A percentile compares a stretch with the other conserved stretches of the same genome.
Evolutionary conservation across 2,113 vertebrate species (phyloP).

Genomic region (Dicerorhinus sumatrensis): DNA sequence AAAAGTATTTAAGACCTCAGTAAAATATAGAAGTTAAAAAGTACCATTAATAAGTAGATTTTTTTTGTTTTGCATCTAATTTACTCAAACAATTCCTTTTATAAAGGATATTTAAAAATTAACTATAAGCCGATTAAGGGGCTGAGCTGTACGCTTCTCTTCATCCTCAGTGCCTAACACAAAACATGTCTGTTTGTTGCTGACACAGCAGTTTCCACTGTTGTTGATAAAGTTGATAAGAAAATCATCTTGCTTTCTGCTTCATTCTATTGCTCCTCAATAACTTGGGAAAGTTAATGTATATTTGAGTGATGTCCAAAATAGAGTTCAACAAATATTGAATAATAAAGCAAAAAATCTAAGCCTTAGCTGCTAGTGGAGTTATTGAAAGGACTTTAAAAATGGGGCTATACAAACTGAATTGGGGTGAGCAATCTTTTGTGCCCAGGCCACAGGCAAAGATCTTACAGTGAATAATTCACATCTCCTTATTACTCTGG

Average conservation of each 20-base stretch:
- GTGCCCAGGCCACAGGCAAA: not conserved
- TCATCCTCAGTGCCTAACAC: not conserved
- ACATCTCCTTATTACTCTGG: not conserved
- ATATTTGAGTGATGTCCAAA: slow-evolving; percentile 12
- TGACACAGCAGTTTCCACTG: not conserved
- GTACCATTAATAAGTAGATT: not conserved
- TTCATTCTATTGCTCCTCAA: not conserved
- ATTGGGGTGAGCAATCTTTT: not conserved
- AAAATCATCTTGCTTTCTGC: slow-evolving; percentile 2
- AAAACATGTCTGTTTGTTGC: not conserved
- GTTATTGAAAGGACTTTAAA: slow-evolving; percentile 14
- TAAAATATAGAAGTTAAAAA: not conserved
- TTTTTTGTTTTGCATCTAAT: not conserved
- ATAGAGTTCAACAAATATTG: not conserved
- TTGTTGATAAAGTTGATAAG: not conserved
- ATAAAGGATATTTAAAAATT: slow-evolving; percentile 26
- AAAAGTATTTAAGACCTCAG: not conserved
- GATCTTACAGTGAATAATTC: not conserved
- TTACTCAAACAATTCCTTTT: not conserved
- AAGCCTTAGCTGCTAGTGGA: not conserved
- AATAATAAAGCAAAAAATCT: slow-evolving; percentile 1
- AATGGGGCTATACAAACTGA: not conserved
- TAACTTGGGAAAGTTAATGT: not conserved
- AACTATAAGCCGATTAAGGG: not conserved
- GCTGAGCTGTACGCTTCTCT: not conserved